These are phyloP conservation scores for Heliconius ismenius DNA, from an alignment of 2,888 invertebrate species.

Conservation along the genomic window DNA sequence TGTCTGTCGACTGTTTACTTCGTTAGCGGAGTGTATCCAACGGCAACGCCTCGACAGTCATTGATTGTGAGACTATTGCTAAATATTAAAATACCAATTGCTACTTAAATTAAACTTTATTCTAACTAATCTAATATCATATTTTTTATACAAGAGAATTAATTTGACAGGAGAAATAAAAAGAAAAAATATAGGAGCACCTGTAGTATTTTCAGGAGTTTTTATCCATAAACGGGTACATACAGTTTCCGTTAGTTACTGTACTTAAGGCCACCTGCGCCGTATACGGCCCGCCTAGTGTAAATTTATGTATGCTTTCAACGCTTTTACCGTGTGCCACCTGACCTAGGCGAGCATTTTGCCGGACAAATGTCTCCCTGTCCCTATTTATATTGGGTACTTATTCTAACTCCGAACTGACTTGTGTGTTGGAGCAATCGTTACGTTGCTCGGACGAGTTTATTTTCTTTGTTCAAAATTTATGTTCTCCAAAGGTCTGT, in stretches of 20 bases:
- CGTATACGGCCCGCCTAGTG: constrained; percentile 65
- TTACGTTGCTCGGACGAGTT: constrained; percentile 39
- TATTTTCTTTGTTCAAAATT: constrained; percentile 40
- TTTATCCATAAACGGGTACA: constrained; percentile 36
- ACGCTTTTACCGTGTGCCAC: constrained; percentile 77
- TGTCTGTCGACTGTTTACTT: constrained; percentile 59
- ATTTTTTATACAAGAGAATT: background rate
- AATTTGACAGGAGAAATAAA: constrained; percentile 7
- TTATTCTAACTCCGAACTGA: constrained; percentile 57
- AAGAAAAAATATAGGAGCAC: background rate
- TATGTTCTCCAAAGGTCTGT: constrained; percentile 35
- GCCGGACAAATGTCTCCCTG: constrained; percentile 70
- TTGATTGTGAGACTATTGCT: constrained; percentile 55
- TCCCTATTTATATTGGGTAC: constrained; percentile 69
- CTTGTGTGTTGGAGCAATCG: constrained; percentile 48
- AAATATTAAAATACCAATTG: background rate
- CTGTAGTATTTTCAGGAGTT: constrained; percentile 17
- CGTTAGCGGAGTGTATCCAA: constrained; percentile 66
- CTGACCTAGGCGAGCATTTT: constrained; percentile 77
- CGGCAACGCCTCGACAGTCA: constrained; percentile 57
- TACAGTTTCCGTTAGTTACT: constrained; percentile 42
- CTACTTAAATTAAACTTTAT: background rate
- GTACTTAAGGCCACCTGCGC: constrained; percentile 70
- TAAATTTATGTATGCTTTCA: constrained; percentile 79
- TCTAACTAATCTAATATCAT: background rate